phyloP scores from a whole-genome alignment of 2,888 invertebrate genomes.

The Drosophila monieri region DNA sequence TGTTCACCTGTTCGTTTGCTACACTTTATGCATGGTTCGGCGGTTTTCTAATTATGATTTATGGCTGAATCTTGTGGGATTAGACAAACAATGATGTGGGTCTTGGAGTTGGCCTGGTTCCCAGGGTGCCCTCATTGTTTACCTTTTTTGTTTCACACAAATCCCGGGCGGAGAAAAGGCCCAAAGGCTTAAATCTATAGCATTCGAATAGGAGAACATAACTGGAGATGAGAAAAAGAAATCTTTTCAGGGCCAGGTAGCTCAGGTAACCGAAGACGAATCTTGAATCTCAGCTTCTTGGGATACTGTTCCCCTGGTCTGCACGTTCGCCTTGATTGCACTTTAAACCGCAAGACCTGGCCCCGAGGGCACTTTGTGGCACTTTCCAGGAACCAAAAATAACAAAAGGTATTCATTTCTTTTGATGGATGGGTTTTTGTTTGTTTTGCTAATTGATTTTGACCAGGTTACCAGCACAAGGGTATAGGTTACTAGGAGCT shows the following conservation, averaged over 20 bases:
- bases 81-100: slow-evolving; percentile 25
- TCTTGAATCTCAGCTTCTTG: slow-evolving; percentile 7
- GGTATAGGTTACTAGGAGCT: neutral
- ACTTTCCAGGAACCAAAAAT: slow-evolving; percentile 19
- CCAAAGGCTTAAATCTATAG: slow-evolving; percentile 54
- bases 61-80: slow-evolving; percentile 28
- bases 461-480: slow-evolving; percentile 63
- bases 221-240: neutral
- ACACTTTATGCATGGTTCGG: slow-evolving; percentile 49
- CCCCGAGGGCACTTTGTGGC: slow-evolving; percentile 16
- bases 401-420: slow-evolving; percentile 5
- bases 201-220: slow-evolving; percentile 47
- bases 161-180: slow-evolving; percentile 39
- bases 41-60: slow-evolving; percentile 45
- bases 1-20: slow-evolving; percentile 63
- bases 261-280: neutral
- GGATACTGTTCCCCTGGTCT: slow-evolving; percentile 55
- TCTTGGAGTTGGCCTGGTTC: neutral
- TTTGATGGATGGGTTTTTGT: slow-evolving; percentile 48
- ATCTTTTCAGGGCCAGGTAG: slow-evolving; percentile 7
- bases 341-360: slow-evolving; percentile 47
- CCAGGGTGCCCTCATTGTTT: slow-evolving; percentile 14
- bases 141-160: slow-evolving; percentile 22
- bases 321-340: slow-evolving; percentile 61
- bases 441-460: slow-evolving; percentile 72